Evolutionary conservation across 2,797 vertebrate genomes (phyloP).

Genomic region (Propithecus deckenii): DNA sequence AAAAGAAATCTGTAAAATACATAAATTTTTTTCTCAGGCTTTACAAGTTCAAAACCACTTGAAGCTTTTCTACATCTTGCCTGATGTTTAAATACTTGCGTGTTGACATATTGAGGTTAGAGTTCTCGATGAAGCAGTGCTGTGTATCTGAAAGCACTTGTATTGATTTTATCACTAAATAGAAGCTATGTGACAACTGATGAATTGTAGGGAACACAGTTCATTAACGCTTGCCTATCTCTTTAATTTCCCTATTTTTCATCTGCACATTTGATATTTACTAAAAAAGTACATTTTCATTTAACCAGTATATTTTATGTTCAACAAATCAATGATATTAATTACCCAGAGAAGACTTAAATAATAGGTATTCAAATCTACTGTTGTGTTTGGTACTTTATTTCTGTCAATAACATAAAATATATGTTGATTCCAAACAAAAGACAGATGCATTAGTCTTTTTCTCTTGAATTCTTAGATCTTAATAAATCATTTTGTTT

Average conservation of each 20-base stretch:
- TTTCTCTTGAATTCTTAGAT: neutral
- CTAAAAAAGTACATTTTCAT: neutral
- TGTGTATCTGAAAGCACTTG: slow-evolving; percentile 82
- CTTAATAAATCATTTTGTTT: neutral
- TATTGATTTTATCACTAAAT: slow-evolving; percentile 84
- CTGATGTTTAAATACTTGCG: slow-evolving; percentile 60
- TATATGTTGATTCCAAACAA: neutral
- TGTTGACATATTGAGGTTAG: slow-evolving; percentile 79
- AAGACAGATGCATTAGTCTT: neutral
- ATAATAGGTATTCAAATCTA: slow-evolving; percentile 52
- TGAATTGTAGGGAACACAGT: slow-evolving; percentile 84
- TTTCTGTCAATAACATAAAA: slow-evolving; percentile 33
- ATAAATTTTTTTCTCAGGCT: slow-evolving; percentile 50
- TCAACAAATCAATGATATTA: slow-evolving; percentile 71
- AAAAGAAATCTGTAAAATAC: slow-evolving; percentile 51
- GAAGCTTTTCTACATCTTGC: slow-evolving; percentile 33
- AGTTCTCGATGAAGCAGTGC: slow-evolving; percentile 72
- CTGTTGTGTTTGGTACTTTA: neutral
- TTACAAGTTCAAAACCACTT: slow-evolving; percentile 49
- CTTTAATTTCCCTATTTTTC: slow-evolving; percentile 82
- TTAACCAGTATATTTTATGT: slow-evolving; percentile 59
- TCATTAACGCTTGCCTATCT: slow-evolving; percentile 82
- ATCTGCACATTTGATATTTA: slow-evolving; percentile 66
- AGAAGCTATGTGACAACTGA: slow-evolving; percentile 82
- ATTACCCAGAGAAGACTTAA: slow-evolving; percentile 60